A percentile compares a stretch with the other conserved stretches of the same genome.
These are phyloP conservation scores for Stramonita haemastoma DNA, from an alignment of 2,888 invertebrate species.

Conservation along the genomic window DNA sequence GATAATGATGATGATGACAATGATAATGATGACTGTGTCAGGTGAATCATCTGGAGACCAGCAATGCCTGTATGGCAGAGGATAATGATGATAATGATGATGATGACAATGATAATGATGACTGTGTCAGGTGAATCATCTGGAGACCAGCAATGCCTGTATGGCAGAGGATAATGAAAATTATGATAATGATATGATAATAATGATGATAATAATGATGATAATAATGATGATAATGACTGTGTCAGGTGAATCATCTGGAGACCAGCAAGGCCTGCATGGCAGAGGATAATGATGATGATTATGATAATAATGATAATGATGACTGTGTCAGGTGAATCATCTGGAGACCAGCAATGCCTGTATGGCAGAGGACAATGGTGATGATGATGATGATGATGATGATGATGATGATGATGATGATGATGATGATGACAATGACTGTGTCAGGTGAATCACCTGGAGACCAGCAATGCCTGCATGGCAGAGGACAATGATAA, in stretches of 20 bases:
- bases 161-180: slow-evolving; percentile 80
- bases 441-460: slow-evolving; percentile 74
- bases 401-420: too few relatives aligned
- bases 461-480: slow-evolving; percentile 79
- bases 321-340: slow-evolving; percentile 70
- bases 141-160: slow-evolving; percentile 79
- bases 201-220: too few relatives aligned
- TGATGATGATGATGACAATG: too few relatives aligned
- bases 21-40: slow-evolving; percentile 49
- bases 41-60: slow-evolving; percentile 78
- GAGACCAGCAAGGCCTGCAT: slow-evolving; percentile 79
- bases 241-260: slow-evolving; percentile 75
- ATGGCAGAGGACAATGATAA: slow-evolving; percentile 80
- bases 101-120: too few relatives aligned
- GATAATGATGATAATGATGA: too few relatives aligned
- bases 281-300: slow-evolving; percentile 80
- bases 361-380: slow-evolving; percentile 80
- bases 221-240: too few relatives aligned
- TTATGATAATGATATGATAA: too few relatives aligned
- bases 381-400: too few relatives aligned
- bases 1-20: too few relatives aligned
- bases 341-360: slow-evolving; percentile 79
- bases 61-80: slow-evolving; percentile 79
- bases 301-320: too few relatives aligned
- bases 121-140: slow-evolving; percentile 73